Evolutionary conservation across 2,113 vertebrate species (phyloP).

Genomic region (Naja naja): DNA sequence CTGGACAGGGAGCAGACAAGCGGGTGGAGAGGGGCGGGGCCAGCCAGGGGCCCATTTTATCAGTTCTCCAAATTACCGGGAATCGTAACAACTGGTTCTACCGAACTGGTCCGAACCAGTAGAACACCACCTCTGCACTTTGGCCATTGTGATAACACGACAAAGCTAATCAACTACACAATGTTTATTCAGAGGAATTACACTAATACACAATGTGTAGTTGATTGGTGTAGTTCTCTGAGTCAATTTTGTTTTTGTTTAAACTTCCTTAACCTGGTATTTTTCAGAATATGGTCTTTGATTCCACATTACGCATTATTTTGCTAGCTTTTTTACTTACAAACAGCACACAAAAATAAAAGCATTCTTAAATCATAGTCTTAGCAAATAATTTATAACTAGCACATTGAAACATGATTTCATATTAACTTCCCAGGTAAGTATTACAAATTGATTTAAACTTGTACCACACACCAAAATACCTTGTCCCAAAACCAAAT

Average conservation of each 20-base stretch:
- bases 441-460: not conserved
- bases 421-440: not conserved
- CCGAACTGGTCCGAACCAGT: too few species aligned
- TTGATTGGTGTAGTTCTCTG: not conserved
- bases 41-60: too few species aligned
- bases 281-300: not conserved
- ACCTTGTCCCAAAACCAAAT: not conserved
- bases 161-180: not conserved
- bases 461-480: not conserved
- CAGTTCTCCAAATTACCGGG: too few species aligned
- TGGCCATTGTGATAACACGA: not conserved
- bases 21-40: too few species aligned
- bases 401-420: not conserved
- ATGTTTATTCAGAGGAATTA: not conserved
- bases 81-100: too few species aligned
- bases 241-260: not conserved
- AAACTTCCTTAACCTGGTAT: not conserved
- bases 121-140: too few species aligned
- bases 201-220: not conserved
- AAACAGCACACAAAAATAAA: not conserved
- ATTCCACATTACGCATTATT: not conserved
- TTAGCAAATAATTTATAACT: not conserved
- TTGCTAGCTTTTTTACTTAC: not conserved
- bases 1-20: too few species aligned
- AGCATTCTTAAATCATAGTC: not conserved